Base-by-base conservation (phyloP, 2,113 vertebrate species). In the Lasiurus cinereus region DNA sequence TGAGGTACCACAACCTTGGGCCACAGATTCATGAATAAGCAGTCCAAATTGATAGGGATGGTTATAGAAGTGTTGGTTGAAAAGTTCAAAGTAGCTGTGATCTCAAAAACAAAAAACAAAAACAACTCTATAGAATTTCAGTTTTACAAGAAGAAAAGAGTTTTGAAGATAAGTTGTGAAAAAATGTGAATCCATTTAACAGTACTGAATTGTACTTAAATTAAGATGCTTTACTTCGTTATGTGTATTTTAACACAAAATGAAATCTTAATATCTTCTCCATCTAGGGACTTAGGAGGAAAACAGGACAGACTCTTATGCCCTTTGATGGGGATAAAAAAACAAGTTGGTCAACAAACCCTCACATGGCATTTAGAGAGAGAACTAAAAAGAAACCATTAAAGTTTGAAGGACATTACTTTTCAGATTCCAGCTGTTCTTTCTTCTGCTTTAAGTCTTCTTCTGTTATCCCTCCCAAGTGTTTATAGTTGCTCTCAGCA, bases 401-500 rank as follows among this genome's bases (percentile, higher is more conserved):
- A 52, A 29, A 88, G 22, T 92, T 79, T 76, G 82, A 33, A 84
- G 31, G 59, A 95, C 19, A 92, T 98, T 98, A 99, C 98, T 98
- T 98, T 95, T 98, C 96, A 54, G 11, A 54, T 66, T 98, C 86
- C 1, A 92, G 98, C 59, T 95, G 95, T 96, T 98, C 97, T 92
- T 97, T 98, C 96, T 97, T 98, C 54, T 46, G 82, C 91, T 97
- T 97, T 83, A 96, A 90, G 48, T 98, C 98, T 93, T 98, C 98
- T 67, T 98, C 98, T 72, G 97, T 98, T 95, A 98, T 95, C 64
- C 99, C 99, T 80, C 99, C 99, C 89, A 99, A 98, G n/a, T 98
- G 98, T 92, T 97, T 98, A 92, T 98, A 99, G 97, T 99, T 99
- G 97, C 97, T 98, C 96, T 97, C 97, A 69, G 99, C 99, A 89